These are phyloP conservation scores for Corticium candelabrum DNA, from an alignment of 37 sponge, comb jelly and placozoan species.

Conservation along the genomic window DNA sequence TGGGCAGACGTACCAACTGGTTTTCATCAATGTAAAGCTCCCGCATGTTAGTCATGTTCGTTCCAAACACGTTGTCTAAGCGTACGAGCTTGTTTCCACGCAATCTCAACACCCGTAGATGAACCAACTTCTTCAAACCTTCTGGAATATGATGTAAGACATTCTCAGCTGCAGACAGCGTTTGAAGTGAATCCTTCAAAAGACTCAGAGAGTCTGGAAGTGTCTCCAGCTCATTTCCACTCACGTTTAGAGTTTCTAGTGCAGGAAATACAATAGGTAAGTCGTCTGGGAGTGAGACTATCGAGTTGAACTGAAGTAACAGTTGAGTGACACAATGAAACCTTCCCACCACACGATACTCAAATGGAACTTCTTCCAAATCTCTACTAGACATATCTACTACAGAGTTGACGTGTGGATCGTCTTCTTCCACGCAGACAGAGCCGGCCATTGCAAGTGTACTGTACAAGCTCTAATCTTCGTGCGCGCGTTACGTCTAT, in stretches of 20 bases:
- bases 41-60: constrained; percentile 12
- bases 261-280: neutral
- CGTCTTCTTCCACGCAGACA: too few relatives aligned
- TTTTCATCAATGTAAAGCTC: constrained; percentile 22
- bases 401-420: too few relatives aligned
- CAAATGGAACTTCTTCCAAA: too few relatives aligned
- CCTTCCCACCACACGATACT: too few relatives aligned
- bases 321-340: neutral
- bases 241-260: neutral
- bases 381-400: too few relatives aligned
- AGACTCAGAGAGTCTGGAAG: neutral
- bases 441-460: too few relatives aligned
- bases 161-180: neutral
- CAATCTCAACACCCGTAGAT: neutral
- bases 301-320: neutral
- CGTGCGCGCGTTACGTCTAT: neutral
- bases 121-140: neutral
- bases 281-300: constrained; percentile 1
- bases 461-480: neutral
- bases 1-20: neutral
- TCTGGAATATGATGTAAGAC: neutral
- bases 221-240: neutral
- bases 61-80: neutral
- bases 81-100: neutral
- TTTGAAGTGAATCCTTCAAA: neutral